Evolutionary conservation across 2,113 vertebrate species (phyloP).

Genomic region (Phylloscopus whistleri): DNA sequence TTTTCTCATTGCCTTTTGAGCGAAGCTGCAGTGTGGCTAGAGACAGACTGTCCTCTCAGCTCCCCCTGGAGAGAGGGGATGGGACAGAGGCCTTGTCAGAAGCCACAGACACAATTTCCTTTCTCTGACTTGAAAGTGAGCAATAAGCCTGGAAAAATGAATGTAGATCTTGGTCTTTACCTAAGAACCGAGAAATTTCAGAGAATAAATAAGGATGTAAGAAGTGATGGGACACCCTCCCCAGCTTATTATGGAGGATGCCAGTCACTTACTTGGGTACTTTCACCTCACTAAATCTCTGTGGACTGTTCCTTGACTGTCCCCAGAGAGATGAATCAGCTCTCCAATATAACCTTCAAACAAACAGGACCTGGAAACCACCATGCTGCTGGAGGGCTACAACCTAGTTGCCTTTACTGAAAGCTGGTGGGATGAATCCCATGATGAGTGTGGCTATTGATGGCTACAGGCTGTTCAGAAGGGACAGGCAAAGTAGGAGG

Average conservation of each 20-base stretch:
- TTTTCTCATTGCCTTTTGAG: not conserved
- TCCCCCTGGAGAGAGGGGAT: not conserved
- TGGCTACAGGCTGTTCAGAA: not conserved
- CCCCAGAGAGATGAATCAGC: accelerated
- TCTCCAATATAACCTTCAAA: not conserved
- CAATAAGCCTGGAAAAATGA: not conserved
- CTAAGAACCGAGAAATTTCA: not conserved
- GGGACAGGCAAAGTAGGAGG: not conserved
- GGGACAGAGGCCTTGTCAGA: not conserved
- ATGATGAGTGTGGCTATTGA: accelerated
- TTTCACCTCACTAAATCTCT: not conserved
- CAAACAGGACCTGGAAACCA: not conserved
- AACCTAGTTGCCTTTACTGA: not conserved
- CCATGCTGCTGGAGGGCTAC: not conserved
- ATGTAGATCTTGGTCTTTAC: not conserved
- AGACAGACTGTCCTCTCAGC: not conserved
- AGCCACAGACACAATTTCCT: not conserved
- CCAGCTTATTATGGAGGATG: not conserved
- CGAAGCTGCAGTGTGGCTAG: not conserved
- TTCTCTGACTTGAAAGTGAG: not conserved
- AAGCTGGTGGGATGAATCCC: not conserved
- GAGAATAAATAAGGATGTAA: not conserved
- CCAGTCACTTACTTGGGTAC: not conserved
- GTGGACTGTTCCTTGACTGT: not conserved
- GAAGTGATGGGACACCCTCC: not conserved